A percentile compares a stretch with the other conserved stretches of the same genome.
Evolutionary conservation across 2,888 invertebrate genomes (phyloP).

Genomic region (Tridacna crocea): DNA sequence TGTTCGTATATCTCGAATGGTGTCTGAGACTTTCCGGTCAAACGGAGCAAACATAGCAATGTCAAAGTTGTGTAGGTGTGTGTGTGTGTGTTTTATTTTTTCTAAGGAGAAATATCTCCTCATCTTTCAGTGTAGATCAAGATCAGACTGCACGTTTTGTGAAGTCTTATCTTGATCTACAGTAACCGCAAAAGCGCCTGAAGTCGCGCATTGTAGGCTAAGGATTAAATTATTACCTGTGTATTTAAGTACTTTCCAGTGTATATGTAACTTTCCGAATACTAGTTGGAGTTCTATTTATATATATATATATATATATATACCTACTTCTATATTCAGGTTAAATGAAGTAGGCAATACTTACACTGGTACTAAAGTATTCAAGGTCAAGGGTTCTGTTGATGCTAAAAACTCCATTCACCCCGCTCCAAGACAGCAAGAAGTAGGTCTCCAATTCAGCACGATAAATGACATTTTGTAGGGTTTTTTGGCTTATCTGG

Average conservation of each 20-base stretch:
- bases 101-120: not conserved
- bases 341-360: too few relatives aligned
- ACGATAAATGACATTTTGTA: not conserved
- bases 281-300: too few relatives aligned
- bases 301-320: not conserved
- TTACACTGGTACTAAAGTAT: not conserved
- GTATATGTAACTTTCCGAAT: too few relatives aligned
- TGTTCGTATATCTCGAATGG: not conserved
- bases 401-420: not conserved
- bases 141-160: too few relatives aligned
- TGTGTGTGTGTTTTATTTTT: not conserved
- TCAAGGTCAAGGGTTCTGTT: constrained; percentile 10
- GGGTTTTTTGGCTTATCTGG: not conserved
- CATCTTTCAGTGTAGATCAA: not conserved
- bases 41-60: not conserved
- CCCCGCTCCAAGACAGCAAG: not conserved
- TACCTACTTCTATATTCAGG: too few relatives aligned
- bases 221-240: too few relatives aligned
- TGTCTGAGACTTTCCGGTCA: not conserved
- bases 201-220: too few relatives aligned
- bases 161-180: too few relatives aligned
- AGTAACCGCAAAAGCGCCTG: not conserved
- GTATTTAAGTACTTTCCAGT: too few relatives aligned
- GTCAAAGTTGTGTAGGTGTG: not conserved
- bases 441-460: not conserved